Evolutionary conservation across 2,797 vertebrate genomes (phyloP).

Genomic region (Cryptoprocta ferox): DNA sequence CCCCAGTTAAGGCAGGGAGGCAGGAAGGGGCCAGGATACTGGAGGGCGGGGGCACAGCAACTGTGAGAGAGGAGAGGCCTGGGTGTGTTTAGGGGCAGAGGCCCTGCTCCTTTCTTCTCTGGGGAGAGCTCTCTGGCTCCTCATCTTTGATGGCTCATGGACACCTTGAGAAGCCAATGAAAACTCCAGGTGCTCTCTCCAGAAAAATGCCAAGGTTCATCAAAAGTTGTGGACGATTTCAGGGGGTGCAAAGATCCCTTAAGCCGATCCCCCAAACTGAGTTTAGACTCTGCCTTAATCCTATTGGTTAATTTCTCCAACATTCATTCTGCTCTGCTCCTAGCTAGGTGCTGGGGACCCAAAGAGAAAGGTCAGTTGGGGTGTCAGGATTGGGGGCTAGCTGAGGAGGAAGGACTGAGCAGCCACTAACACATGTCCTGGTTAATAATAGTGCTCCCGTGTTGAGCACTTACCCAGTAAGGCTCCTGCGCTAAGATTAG

Average conservation of each 20-base stretch:
- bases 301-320: not conserved
- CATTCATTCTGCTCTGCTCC: not conserved
- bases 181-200: not conserved
- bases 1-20: not conserved
- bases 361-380: not conserved
- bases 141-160: not conserved
- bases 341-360: not conserved
- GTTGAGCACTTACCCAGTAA: not conserved
- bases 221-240: not conserved
- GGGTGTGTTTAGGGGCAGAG: not conserved
- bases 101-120: not conserved
- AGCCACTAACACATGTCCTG: too few species aligned
- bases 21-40: not conserved
- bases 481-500: not conserved
- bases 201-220: not conserved
- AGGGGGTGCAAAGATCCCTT: not conserved
- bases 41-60: not conserved
- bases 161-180: not conserved
- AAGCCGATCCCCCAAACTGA: not conserved
- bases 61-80: not conserved
- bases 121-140: not conserved
- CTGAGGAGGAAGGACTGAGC: too few species aligned
- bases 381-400: not conserved
- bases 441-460: not conserved
- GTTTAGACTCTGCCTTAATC: not conserved